Evolutionary conservation across 2,888 invertebrate species (phyloP).

Genomic region (Stictocephala bisonia): DNA sequence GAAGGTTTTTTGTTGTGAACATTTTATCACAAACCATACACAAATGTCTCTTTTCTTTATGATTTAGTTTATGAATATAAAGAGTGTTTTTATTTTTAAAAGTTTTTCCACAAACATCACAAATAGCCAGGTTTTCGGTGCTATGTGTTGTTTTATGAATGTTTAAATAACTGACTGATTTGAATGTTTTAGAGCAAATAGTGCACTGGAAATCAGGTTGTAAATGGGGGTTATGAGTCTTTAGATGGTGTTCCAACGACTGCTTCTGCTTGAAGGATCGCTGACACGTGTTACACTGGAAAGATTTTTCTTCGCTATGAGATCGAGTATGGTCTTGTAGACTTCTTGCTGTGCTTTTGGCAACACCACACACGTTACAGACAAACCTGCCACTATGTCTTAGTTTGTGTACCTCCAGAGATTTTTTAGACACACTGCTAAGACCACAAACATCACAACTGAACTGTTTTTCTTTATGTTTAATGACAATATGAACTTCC

Average conservation of each 20-base stretch:
- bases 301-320: not conserved
- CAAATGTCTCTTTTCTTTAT: constrained; percentile 1
- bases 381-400: constrained; percentile 3
- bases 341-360: not conserved
- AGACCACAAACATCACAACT: constrained; percentile 26
- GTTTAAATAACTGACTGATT: not conserved
- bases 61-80: not conserved
- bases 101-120: constrained; percentile 24
- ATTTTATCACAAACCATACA: constrained; percentile 13
- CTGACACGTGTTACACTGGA: not conserved
- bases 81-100: not conserved
- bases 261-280: not conserved
- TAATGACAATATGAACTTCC: not conserved
- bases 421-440: constrained; percentile 15
- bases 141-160: not conserved
- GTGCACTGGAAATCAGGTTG: not conserved
- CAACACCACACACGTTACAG: constrained; percentile 9
- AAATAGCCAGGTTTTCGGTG: not conserved
- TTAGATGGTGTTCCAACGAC: not conserved
- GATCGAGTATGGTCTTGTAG: not conserved
- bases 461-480: constrained; percentile 1
- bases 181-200: not conserved
- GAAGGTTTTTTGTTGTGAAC: constrained; percentile 10
- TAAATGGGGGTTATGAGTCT: not conserved
- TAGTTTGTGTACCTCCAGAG: constrained; percentile 6